These are phyloP conservation scores for Mesocricetus auratus DNA, from an alignment of 2,113 vertebrate genomes.

Conservation along the genomic window DNA sequence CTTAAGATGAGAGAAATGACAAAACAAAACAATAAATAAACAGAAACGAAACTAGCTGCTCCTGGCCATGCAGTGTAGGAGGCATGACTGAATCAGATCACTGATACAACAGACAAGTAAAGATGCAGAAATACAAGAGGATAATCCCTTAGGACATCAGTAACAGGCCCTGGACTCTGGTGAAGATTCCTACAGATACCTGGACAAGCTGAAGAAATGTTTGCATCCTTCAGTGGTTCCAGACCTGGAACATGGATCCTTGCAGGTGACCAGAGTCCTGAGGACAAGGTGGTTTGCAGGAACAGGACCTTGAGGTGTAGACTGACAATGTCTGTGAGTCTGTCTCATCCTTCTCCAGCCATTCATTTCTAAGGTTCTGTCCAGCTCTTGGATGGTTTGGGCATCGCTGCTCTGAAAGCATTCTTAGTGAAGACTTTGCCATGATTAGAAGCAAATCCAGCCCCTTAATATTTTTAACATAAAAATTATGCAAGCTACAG, in stretches of 20 bases:
- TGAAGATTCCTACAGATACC: neutral
- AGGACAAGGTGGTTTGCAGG: neutral
- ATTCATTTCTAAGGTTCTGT: slow-evolving; percentile 22
- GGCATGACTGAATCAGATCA: neutral
- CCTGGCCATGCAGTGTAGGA: neutral
- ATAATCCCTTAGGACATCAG: neutral
- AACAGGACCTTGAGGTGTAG: neutral
- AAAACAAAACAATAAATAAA: neutral
- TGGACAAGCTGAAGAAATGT: neutral
- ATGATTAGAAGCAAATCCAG: slow-evolving; percentile 52
- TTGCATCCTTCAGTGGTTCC: neutral
- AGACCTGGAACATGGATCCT: neutral
- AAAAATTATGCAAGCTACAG: neutral
- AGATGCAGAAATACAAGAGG: neutral
- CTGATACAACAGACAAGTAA: neutral
- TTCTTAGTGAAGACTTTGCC: neutral
- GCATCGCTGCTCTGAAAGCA: slow-evolving; percentile 46
- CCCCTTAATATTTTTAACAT: neutral
- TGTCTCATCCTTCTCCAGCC: neutral
- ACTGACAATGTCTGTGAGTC: neutral
- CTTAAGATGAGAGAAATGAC: neutral
- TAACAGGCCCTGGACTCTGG: neutral
- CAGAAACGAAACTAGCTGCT: neutral
- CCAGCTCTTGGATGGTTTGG: slow-evolving; percentile 1
- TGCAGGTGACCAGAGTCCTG: neutral